A percentile compares a stretch with the other conserved stretches of the same genome.
phyloP scores from a whole-genome alignment of 2,888 invertebrate species.

The Drosophila emarginata region DNA sequence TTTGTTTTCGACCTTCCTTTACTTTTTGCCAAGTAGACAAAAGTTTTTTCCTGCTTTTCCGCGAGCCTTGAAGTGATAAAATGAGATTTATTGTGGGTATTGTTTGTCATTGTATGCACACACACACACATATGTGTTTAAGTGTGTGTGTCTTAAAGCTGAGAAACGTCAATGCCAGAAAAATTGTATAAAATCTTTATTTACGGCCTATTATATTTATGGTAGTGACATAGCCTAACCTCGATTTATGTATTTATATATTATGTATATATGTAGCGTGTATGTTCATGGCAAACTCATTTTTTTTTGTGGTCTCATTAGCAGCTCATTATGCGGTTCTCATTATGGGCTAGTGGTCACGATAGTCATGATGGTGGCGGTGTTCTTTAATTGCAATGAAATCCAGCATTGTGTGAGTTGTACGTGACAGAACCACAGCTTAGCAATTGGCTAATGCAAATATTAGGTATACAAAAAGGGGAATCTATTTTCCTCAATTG shows the following conservation, averaged over 20 bases:
- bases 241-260: conserved; percentile 46
- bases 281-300: conserved; percentile 27
- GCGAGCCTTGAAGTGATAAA: conserved; percentile 63
- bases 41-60: conserved; percentile 28
- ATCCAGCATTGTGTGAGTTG: conserved; percentile 8
- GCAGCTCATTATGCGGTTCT: conserved; percentile 32
- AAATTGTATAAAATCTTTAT: conserved; percentile 56
- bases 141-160: conserved; percentile 1
- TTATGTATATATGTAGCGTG: not conserved
- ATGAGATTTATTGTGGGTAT: conserved; percentile 67
- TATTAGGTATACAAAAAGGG: not conserved
- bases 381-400: conserved; percentile 38
- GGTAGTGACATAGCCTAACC: conserved; percentile 31
- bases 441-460: not conserved
- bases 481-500: too few relatives aligned
- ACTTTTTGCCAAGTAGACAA: conserved; percentile 22
- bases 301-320: conserved; percentile 50
- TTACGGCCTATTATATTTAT: conserved; percentile 53
- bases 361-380: not conserved
- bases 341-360: conserved; percentile 1
- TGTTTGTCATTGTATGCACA: conserved; percentile 26
- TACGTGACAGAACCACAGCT: conserved; percentile 23
- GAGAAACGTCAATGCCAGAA: conserved; percentile 43
- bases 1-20: conserved; percentile 25
- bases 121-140: conserved; percentile 3